phyloP scores from a whole-genome alignment of 2,113 vertebrate species.

The Laterallus jamaicensis region DNA sequence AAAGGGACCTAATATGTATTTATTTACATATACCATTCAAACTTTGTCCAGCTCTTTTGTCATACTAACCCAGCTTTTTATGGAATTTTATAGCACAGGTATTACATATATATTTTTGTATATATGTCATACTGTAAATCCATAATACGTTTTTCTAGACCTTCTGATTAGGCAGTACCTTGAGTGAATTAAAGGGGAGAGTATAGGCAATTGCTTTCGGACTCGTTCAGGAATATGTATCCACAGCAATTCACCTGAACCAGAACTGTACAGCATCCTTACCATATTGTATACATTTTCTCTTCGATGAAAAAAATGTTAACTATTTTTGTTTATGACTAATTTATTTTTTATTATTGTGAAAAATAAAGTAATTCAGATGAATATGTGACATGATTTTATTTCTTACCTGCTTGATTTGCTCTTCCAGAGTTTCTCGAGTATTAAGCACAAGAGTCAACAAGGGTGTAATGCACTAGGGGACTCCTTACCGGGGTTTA shows the following conservation, averaged over 20 bases:
- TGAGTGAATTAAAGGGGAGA: constrained; percentile 33
- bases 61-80: constrained; percentile 69
- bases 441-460: background rate
- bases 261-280: constrained; percentile 58
- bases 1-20: constrained; percentile 78
- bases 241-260: constrained; percentile 55
- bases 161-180: constrained; percentile 49
- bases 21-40: constrained; percentile 74
- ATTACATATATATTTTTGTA: constrained; percentile 67
- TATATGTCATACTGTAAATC: constrained; percentile 58
- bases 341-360: constrained; percentile 86
- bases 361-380: constrained; percentile 77
- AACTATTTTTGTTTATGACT: constrained; percentile 83
- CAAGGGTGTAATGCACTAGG: background rate
- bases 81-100: constrained; percentile 35
- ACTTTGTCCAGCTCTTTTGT: constrained; percentile 59
- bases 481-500: background rate
- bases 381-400: background rate
- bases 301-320: constrained; percentile 66
- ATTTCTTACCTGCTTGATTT: background rate
- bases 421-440: background rate
- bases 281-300: constrained; percentile 70
- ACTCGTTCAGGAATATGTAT: constrained; percentile 58
- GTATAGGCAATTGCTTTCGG: constrained; percentile 50
- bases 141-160: constrained; percentile 32